Evolutionary conservation across 2,797 vertebrate genomes (phyloP), one percentile per base, ranked within the genome.

Genomic region (Simalia tracyae): DNA sequence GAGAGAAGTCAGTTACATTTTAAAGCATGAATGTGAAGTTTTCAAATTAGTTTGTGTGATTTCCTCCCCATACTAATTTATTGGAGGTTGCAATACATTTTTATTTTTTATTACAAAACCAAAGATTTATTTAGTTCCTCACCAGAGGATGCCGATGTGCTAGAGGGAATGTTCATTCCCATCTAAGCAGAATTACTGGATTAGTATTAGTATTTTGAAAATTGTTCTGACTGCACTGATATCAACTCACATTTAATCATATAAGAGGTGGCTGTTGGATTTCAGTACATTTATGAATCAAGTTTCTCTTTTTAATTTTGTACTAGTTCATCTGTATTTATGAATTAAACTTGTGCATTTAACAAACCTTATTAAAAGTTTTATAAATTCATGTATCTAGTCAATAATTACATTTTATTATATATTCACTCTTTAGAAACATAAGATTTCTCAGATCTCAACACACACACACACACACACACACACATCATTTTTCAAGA

Each of bases 281-380:
- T 84, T 0, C 81, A 96, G 92, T 94, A 90, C 86, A 72, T 93
- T 93, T 95, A 9, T 96, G 96, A 94, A 92, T 87, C 88, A 63
- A 92, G 92, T 76, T 94, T 6, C 24, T 93, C 85, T 57, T 64
- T 92, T 92, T 87, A 92, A 90, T 1, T 92, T 96, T 95, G 94
- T 93, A 93, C 54, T 94, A 92, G 92, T 94, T 89, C 54, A 14
- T 89, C 56, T 93, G 90, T 96, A 95, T 96, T 97, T 97, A 91
- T 97, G 94, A 95, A 95, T 95, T 91, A 94, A 95, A 94, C 91
- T 93, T 92, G 11, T 95, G 76, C 94, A 89, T 94, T 95, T 97
- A 93, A 91, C 90, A 91, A 95, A 90, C 91, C 68, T 96, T 96
- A 90, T 91, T 95, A 96, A 96, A 92, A 0, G 87, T 97, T 96